Base-by-base conservation (phyloP, 64 coral and sea anemone genomes). In the Catalaphyllia jardinei region DNA sequence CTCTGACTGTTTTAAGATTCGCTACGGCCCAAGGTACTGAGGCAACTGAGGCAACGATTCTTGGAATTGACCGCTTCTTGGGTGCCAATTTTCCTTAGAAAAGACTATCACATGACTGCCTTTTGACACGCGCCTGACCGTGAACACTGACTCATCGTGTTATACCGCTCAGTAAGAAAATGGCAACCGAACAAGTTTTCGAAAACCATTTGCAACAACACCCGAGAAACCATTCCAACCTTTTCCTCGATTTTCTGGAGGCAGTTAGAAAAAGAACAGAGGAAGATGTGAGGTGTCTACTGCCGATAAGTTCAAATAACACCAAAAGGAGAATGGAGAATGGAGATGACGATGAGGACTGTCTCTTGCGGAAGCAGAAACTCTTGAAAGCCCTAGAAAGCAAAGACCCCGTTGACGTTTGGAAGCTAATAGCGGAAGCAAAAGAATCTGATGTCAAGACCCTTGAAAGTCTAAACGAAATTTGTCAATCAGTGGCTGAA, bases 331-430 rank as follows among this genome's bases (percentile, higher is more conserved):
- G 65, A 67, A 24, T 20, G 64, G 64, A 67, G 25, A 24, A 25
- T n/a, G 22, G 10, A 28, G 24, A 69, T 1, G n/a, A 69, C 7
- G 65, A 69, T 10, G 22, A 24, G 10, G 11, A 8, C 6, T 6
- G 3, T 25, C 22, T 69, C 22, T 35, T 55, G 12, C 15, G 61
- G 15, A 80, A 57, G 55, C 52, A 60, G 55, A 60, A 80, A 17
- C 78, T 80, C 61, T 19, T 60, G 24, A 80, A 62, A 60, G 78
- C 78, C 51, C 78, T 80, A 6, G 78, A 57, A 80, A 31, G 31
- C 11, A 61, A 80, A 31, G 51, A 80, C 29, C 12, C 29, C 16
- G 27, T 14, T 31, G 55, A 13, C 20, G 78, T 80, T 29, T 80
- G 78, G 78, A 62, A 62, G 14, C 52, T 80, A 17, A 80, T 80